A percentile compares a stretch with the other conserved stretches of the same genome.
These are phyloP conservation scores for Myiotriccus ornatus DNA, from an alignment of 2,797 vertebrate genomes.

Conservation along the genomic window DNA sequence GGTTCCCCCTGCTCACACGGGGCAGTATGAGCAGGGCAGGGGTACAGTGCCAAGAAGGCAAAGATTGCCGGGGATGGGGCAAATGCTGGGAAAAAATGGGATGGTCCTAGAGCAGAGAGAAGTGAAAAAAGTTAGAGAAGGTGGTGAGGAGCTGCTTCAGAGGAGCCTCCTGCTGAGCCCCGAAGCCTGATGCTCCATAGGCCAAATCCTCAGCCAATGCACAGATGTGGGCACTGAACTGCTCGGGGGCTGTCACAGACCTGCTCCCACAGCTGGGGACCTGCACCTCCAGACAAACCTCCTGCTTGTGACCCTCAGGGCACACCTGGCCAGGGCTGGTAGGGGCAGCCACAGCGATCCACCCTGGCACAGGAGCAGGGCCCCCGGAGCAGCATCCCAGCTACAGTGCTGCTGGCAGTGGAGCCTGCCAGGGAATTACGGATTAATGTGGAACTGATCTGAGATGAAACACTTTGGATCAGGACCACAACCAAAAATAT, in stretches of 20 bases:
- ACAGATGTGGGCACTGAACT: background rate
- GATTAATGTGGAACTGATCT: conserved; percentile 55
- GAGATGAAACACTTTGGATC: conserved; percentile 58
- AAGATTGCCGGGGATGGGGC: background rate
- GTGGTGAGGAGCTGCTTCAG: background rate
- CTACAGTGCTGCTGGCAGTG: background rate
- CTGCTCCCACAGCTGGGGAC: no score
- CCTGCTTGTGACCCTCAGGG: accelerated
- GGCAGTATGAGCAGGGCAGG: background rate
- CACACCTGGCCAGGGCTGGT: background rate
- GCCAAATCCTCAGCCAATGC: background rate
- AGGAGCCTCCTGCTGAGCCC: background rate
- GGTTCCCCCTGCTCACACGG: accelerated
- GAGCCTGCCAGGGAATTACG: conserved; percentile 28
- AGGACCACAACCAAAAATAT: conserved; percentile 48
- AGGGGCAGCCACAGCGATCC: background rate
- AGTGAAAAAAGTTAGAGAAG: background rate
- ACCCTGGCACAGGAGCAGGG: background rate
- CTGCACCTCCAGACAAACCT: background rate
- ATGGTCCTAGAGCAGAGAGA: background rate
- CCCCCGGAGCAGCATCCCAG: background rate
- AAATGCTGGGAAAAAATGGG: background rate
- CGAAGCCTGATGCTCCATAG: background rate
- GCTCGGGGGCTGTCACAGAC: background rate
- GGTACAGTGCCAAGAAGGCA: background rate